phyloP scores from a whole-genome alignment of 2,113 vertebrate species.

The Calyptomena viridis region DNA sequence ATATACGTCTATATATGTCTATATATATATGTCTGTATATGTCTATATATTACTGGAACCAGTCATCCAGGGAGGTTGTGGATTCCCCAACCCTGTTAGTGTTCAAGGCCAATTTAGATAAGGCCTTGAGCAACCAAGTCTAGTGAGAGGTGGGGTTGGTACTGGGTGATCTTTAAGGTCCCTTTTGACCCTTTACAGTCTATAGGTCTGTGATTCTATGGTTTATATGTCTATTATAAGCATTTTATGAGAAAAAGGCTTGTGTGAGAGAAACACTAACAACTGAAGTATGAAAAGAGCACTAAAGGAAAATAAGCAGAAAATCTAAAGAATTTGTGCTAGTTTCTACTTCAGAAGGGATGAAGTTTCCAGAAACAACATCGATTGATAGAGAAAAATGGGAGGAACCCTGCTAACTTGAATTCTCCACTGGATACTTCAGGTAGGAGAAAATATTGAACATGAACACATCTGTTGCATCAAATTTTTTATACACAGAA shows the following conservation, averaged over 20 bases:
- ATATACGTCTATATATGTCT: background rate
- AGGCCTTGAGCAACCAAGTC: background rate
- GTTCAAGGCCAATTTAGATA: background rate
- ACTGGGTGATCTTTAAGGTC: background rate
- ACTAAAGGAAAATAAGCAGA: background rate
- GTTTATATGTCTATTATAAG: background rate
- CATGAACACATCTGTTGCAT: background rate
- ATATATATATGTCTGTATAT: background rate
- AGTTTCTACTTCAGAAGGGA: background rate
- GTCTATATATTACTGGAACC: background rate
- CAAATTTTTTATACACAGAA: background rate
- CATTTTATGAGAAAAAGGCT: background rate
- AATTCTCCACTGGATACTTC: background rate
- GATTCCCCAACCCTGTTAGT: background rate
- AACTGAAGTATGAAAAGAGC: background rate
- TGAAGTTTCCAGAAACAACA: background rate
- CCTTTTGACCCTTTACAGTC: background rate
- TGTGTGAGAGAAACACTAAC: background rate
- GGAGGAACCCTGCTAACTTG: background rate
- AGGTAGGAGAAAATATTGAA: background rate
- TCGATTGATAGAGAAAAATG: background rate
- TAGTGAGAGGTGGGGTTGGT: background rate
- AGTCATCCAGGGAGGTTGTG: background rate
- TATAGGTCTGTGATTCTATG: background rate
- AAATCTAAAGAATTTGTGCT: background rate